Base-by-base conservation (phyloP, 2,888 invertebrate genomes). In the Rhagonycha lutea region DNA sequence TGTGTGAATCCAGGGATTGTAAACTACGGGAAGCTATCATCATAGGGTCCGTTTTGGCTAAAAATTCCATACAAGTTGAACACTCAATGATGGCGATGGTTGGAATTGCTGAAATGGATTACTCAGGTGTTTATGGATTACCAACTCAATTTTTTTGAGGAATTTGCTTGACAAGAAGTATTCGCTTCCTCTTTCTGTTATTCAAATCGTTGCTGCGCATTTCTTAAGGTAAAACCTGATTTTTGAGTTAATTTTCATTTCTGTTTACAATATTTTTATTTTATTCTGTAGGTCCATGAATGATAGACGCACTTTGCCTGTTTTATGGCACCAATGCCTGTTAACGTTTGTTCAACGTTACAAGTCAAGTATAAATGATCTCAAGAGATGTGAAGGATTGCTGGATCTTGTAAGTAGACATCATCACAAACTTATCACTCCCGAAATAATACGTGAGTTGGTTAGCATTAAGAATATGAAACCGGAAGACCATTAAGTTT, bases 121-220 rank as follows among this genome's bases (percentile, higher is more conserved):
- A 98, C 85, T 95, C 94, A 24, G 99, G 99, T 2, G 96, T n/a
- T n/a, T n/a, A n/a, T n/a, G n/a, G n/a, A n/a, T n/a, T n/a, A n/a
- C 98, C 0, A 98, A 95, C 87, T 98, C 98, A 32, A 96, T 99
- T 84, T 97, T 99, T 85, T 90, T 99, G 73, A 90, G 98, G 77
- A 95, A 97, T 85, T 93, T 99, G 77, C 92, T 99, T 79, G 98
- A 99, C 86, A 99, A 99, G 88, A 98, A 98, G 86, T 99, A 99
- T 89, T 98, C 98, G 0, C 89, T 99, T 73, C 99, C 99, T 0
- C 98, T 95, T 87, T 91, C 96, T 83, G 99, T 98, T 1, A 92
- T 99, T 5, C 99, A 99, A 89, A 96, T 96, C 11, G 93, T 97
- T 8, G 97, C 98, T 2, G 95, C 95, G 85, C 98, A 99, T 87